Conservation (phyloP, 2,113 vertebrate species). For the Abramis brama region DNA sequence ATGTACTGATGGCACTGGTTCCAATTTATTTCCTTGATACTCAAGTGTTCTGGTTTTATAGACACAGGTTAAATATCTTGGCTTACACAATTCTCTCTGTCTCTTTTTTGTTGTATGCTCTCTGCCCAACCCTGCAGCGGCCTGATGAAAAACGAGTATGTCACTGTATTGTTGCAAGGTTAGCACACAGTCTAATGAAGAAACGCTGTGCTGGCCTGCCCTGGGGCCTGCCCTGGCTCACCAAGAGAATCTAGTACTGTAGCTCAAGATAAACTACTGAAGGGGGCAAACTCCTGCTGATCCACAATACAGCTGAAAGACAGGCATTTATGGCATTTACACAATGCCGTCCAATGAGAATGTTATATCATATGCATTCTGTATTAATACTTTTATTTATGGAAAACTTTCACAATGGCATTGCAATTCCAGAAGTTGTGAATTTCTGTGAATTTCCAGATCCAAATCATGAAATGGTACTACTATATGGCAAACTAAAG, state of each 20-base stretch:
- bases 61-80: constrained; percentile 55
- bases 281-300: constrained; percentile 74
- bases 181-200: constrained; percentile 88
- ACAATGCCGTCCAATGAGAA: not conserved
- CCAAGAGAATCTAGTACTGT: constrained; percentile 70
- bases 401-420: not conserved
- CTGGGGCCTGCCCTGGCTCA: constrained; percentile 74
- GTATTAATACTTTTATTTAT: not conserved
- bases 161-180: constrained; percentile 88
- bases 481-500: not conserved
- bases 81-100: constrained; percentile 54
- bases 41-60: constrained; percentile 39
- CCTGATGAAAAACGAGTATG: constrained; percentile 84
- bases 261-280: constrained; percentile 82
- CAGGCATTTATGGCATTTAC: not conserved
- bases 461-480: not conserved
- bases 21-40: not conserved
- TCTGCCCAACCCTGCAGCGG: constrained; percentile 76
- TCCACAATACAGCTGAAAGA: constrained; percentile 58
- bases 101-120: constrained; percentile 51
- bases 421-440: constrained; percentile 48
- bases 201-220: constrained; percentile 76
- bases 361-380: not conserved
- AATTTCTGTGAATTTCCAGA: constrained; percentile 43
- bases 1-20: not conserved